These are phyloP conservation scores for Ciconia maguari DNA, from an alignment of 2,113 vertebrate species.

Conservation along the genomic window DNA sequence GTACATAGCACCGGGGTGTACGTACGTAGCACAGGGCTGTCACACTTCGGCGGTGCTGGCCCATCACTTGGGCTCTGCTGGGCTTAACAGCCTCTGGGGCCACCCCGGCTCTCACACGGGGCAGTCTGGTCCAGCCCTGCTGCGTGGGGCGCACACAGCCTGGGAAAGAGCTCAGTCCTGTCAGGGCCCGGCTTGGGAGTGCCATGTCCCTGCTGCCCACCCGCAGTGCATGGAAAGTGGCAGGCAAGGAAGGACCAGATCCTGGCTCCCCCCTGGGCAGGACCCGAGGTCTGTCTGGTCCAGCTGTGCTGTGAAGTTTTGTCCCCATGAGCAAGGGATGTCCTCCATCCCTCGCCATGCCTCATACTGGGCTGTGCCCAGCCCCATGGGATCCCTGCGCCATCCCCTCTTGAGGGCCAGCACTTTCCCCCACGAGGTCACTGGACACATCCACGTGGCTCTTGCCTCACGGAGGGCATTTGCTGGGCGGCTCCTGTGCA, in stretches of 20 bases:
- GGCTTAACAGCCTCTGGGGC: neutral
- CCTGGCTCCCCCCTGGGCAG: neutral
- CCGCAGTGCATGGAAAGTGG: rapidly evolving
- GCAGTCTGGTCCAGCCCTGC: neutral
- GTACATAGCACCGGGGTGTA: rapidly evolving
- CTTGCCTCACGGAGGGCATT: neutral
- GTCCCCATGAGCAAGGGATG: rapidly evolving
- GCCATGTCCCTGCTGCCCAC: neutral
- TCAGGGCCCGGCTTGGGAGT: neutral
- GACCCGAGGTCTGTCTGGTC: too few relatives aligned
- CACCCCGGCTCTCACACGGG: neutral
- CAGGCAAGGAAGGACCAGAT: neutral
- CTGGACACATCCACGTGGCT: neutral
- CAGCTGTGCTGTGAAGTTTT: neutral
- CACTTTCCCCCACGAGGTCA: neutral
- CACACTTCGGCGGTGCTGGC: neutral
- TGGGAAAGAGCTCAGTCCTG: neutral
- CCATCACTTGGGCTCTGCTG: neutral
- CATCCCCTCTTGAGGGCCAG: neutral
- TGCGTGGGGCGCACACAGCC: neutral
- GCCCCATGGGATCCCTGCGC: too few relatives aligned
- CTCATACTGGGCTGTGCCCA: rapidly evolving
- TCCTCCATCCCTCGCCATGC: neutral
- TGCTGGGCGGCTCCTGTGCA: neutral
- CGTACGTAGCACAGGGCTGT: rapidly evolving